These are phyloP conservation scores for Drosophila fulvimacula DNA, from an alignment of 2,888 invertebrate species.

Conservation along the genomic window DNA sequence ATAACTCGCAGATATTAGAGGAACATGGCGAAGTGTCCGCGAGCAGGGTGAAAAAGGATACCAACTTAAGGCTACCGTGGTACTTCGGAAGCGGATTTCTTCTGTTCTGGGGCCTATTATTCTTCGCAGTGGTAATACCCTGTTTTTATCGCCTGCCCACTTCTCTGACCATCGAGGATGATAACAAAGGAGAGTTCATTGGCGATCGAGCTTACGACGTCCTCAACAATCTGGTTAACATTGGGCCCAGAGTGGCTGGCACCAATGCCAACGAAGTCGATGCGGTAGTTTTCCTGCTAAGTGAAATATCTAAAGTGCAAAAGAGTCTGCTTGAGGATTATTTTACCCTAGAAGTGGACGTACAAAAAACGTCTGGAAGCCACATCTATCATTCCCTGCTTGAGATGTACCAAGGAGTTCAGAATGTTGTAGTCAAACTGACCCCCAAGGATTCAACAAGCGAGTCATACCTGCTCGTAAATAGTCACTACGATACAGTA, in stretches of 20 bases:
- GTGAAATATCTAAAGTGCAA: constrained; percentile 70
- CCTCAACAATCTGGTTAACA: constrained; percentile 52
- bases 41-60: background rate
- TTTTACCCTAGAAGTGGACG: constrained; percentile 76
- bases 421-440: constrained; percentile 82
- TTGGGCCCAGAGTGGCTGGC: constrained; percentile 90
- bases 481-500: constrained; percentile 93
- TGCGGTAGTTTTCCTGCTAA: constrained; percentile 85
- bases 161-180: constrained; percentile 65
- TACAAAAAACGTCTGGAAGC: constrained; percentile 78
- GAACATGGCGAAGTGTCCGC: constrained; percentile 12
- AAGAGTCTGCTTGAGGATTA: constrained; percentile 66
- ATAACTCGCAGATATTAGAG: constrained; percentile 17
- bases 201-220: constrained; percentile 87
- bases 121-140: constrained; percentile 70
- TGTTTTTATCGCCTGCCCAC: constrained; percentile 69
- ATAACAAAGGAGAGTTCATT: constrained; percentile 86
- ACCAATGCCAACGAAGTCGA: constrained; percentile 89
- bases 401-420: constrained; percentile 79
- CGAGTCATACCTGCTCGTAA: constrained; percentile 87
- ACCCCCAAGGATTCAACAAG: constrained; percentile 70
- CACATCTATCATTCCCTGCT: constrained; percentile 63
- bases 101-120: constrained; percentile 72
- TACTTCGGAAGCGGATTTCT: constrained; percentile 69
- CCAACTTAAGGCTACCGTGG: constrained; percentile 49